Base-by-base conservation (phyloP, 2,113 vertebrate species). In the Heteronetta atricapilla region DNA sequence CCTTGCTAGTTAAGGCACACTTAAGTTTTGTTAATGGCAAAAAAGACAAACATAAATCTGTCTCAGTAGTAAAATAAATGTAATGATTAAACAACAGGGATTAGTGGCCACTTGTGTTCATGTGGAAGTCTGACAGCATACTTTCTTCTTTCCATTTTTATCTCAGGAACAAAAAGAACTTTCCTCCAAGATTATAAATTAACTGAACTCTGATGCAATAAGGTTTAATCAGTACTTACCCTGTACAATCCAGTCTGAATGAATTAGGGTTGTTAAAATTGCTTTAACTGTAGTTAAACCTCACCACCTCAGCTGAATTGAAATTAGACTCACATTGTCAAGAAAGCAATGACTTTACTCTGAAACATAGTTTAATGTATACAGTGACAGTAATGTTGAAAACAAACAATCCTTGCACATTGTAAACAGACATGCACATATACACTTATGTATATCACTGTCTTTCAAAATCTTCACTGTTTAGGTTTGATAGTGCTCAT, bases 51-150 rank as follows among this genome's bases (percentile, higher is more conserved):
- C 0, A 3, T 28, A 73, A 86, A 68, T 52, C 2, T 74, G 3
- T 42, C 15, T 79, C 17, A 55, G 11, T 31, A 64, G 28, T 20
- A 55, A 75, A 72, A 75, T 63, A 11, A 66, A 44, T 1, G 3
- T 66, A 10, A 21, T 48, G 11, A 42, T 77, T 80, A 83, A 91
- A 87, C 14, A 67, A 44, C 13, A 89, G 62, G 22, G 31, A 6
- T 48, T 52, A 73, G 11, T 0, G 0, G 20, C 12, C 40, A 9
- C 13, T 60, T 42, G 2, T 60, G 17, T 17, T 29, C 38, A 11
- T 13, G 15, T 38, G 60, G 33, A 84, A 74, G 26, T 21, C 44
- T 84, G 44, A 86, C 52, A 69, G 7, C 6, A 69, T 8, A 31
- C 4, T 77, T 79, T 29, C 12, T 86, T 83, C 17, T 77, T 83